Percentiles rank a stretch among this genome's conserved stretches.
phyloP scores from a whole-genome alignment of 2,888 invertebrate species.

The Sclerodermus sp. region DNA sequence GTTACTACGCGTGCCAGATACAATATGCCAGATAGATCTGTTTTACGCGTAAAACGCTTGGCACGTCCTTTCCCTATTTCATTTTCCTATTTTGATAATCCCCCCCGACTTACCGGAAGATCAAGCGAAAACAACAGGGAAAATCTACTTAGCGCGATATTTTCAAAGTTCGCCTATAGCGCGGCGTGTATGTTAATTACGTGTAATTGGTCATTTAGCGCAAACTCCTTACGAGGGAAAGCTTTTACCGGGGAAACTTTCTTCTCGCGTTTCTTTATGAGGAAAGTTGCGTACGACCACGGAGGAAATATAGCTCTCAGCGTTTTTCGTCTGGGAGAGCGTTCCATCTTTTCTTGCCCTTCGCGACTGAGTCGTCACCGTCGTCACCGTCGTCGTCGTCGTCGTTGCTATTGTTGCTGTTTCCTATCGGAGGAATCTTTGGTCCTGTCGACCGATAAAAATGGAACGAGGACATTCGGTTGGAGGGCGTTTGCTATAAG shows the following conservation, averaged over 20 bases:
- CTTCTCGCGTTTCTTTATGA: slow-evolving; percentile 18
- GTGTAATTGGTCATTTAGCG: slow-evolving; percentile 26
- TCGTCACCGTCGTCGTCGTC: too few relatives aligned
- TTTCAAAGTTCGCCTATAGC: slow-evolving; percentile 10
- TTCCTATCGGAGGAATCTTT: too few relatives aligned
- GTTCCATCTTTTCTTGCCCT: slow-evolving; percentile 11
- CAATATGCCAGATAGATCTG: too few relatives aligned
- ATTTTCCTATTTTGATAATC: too few relatives aligned
- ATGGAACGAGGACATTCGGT: background rate
- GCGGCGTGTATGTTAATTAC: slow-evolving; percentile 28
- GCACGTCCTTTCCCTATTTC: too few relatives aligned
- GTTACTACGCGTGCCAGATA: too few relatives aligned
- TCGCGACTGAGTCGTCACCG: background rate
- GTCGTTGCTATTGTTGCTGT: too few relatives aligned
- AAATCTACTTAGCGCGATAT: background rate
- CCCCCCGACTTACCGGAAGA: too few relatives aligned
- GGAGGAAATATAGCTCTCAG: too few relatives aligned
- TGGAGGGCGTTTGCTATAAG: background rate
- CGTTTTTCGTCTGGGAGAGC: background rate
- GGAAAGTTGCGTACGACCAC: slow-evolving; percentile 13
- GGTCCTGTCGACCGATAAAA: too few relatives aligned
- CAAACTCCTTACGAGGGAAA: slow-evolving; percentile 11
- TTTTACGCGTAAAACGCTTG: too few relatives aligned
- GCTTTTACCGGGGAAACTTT: slow-evolving; percentile 25
- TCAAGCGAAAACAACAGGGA: too few relatives aligned